Percentiles rank a stretch among this genome's conserved stretches.
Evolutionary conservation across 2,888 invertebrate genomes (phyloP).

Genomic region (Aspidapion aeneum): DNA sequence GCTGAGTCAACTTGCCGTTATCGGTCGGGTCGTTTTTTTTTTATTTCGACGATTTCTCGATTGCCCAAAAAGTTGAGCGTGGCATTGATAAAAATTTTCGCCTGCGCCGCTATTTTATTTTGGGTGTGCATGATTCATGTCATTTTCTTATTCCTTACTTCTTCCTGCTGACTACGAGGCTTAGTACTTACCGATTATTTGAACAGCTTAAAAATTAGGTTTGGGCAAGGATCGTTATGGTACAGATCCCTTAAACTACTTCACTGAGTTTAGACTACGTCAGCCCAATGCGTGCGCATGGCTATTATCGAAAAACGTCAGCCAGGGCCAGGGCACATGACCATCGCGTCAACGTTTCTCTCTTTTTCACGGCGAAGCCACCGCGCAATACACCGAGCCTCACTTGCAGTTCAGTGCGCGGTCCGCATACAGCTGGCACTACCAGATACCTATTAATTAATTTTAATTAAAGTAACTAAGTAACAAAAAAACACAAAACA

Average conservation of each 20-base stretch:
- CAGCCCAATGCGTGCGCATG: not conserved
- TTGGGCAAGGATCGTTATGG: no score
- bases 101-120: no score
- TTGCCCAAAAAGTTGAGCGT: no score
- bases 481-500: slow-evolving; percentile 22
- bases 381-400: slow-evolving; percentile 26
- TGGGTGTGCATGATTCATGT: no score
- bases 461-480: slow-evolving; percentile 6
- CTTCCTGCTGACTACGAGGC: no score
- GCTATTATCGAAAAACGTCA: slow-evolving; percentile 13
- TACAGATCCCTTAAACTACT: not conserved
- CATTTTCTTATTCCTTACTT: no score
- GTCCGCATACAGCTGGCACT: slow-evolving; percentile 43
- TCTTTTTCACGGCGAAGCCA: not conserved
- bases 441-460: slow-evolving; percentile 1
- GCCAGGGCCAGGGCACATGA: slow-evolving; percentile 22
- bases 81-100: no score
- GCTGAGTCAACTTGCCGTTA: no score
- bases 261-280: not conserved
- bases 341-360: slow-evolving; percentile 19
- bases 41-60: no score
- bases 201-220: no score
- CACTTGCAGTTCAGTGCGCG: slow-evolving; percentile 56
- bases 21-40: no score
- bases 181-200: no score